Conservation (phyloP, 2,797 vertebrate species). For the Anas georgica region DNA sequence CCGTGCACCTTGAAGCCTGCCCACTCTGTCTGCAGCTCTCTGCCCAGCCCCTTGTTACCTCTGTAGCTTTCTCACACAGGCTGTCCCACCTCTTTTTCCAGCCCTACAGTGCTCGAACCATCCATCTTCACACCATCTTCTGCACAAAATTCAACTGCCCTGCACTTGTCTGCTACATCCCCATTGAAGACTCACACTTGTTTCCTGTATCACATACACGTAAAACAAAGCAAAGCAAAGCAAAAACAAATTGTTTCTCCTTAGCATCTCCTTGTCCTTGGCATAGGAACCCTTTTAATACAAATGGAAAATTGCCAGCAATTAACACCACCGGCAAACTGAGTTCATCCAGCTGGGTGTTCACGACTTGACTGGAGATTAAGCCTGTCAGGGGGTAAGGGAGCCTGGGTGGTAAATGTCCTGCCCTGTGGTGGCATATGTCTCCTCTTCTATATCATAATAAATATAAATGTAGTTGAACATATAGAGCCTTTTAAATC, state of each 20-base stretch:
- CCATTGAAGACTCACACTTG: background rate
- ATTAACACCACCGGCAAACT: background rate
- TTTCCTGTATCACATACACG: background rate
- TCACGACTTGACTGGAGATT: background rate
- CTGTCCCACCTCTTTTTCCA: background rate
- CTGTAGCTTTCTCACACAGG: background rate
- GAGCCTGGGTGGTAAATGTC: background rate
- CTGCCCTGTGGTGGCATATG: background rate
- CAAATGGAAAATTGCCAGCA: background rate
- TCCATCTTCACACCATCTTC: background rate
- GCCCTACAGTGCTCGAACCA: background rate
- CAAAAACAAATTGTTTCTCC: background rate
- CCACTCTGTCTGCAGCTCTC: background rate
- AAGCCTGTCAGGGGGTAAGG: background rate
- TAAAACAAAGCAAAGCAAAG: background rate
- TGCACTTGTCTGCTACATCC: background rate
- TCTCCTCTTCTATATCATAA: background rate
- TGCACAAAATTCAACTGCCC: no score
- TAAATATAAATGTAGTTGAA: constrained; percentile 2
- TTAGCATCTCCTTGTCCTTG: background rate
- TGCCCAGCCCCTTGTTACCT: background rate
- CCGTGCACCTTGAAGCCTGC: background rate
- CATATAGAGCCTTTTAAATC: background rate
- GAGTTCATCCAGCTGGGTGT: background rate
- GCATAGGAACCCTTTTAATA: background rate